A percentile compares a stretch with the other conserved stretches of the same genome.
Evolutionary conservation across 2,888 invertebrate species (phyloP).

Genomic region (Drosophila setosimentum): DNA sequence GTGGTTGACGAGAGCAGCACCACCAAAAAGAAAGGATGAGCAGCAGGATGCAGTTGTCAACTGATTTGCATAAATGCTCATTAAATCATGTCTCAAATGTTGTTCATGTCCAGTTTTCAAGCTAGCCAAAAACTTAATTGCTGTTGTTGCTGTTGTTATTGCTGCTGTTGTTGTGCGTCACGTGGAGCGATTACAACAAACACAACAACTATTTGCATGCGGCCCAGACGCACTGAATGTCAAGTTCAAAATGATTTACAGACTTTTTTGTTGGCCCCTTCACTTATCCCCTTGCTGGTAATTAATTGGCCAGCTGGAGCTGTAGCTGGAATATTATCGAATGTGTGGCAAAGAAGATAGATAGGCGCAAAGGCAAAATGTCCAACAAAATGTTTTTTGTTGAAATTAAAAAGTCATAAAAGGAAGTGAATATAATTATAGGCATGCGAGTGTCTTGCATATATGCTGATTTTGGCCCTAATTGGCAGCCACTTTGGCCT

Average conservation of each 20-base stretch:
- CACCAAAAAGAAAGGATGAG: conserved; percentile 4
- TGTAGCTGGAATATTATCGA: conserved; percentile 3
- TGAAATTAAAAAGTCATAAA: background rate
- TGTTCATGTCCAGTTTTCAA: conserved; percentile 55
- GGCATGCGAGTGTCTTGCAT: conserved; percentile 8
- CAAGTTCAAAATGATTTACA: conserved; percentile 77
- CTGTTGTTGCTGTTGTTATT: conserved; percentile 18
- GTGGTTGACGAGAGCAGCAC: conserved; percentile 25
- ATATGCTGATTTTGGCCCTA: conserved; percentile 62
- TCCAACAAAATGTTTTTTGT: conserved; percentile 26
- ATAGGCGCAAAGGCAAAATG: background rate
- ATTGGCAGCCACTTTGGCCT: conserved; percentile 41
- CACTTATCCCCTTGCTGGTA: conserved; percentile 29
- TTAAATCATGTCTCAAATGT: conserved; percentile 69
- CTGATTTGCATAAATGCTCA: conserved; percentile 74
- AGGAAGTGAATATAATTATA: conserved; percentile 32
- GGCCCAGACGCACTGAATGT: conserved; percentile 64
- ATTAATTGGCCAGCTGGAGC: conserved; percentile 69
- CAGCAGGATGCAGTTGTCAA: conserved; percentile 42
- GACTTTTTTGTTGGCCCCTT: conserved; percentile 46
- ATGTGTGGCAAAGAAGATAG: conserved; percentile 16
- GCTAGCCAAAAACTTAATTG: conserved; percentile 26
- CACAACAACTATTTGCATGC: conserved; percentile 50
- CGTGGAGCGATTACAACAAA: conserved; percentile 60
- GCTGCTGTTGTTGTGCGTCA: conserved; percentile 42